Evolutionary conservation across 1,140 invertebrate genomes (phyloP).

Genomic region (Tetragnatha versicolor): DNA sequence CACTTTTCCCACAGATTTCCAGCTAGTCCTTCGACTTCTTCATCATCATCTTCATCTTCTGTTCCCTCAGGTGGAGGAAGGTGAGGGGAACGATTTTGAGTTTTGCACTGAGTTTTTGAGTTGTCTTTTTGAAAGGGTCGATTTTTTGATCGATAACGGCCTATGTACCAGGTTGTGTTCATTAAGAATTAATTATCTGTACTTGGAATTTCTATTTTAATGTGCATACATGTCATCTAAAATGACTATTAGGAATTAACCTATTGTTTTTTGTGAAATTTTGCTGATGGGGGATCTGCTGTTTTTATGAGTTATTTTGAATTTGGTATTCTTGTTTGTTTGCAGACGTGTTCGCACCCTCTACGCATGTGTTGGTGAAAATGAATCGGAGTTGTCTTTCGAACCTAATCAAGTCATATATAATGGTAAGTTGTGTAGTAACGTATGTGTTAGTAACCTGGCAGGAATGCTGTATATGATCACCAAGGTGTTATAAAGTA

Average conservation of each 20-base stretch:
- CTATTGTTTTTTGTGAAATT: too few relatives aligned
- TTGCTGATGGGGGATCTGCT: too few relatives aligned
- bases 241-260: too few relatives aligned
- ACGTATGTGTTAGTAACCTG: too few relatives aligned
- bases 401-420: conserved; percentile 98
- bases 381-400: conserved; percentile 95
- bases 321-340: not conserved
- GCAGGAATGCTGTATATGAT: too few relatives aligned
- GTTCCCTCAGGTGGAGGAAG: conserved; percentile 39
- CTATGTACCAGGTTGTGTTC: too few relatives aligned
- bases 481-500: too few relatives aligned
- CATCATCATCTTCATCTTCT: conserved; percentile 51
- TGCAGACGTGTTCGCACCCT: conserved; percentile 81
- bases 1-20: conserved; percentile 37
- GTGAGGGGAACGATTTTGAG: not conserved
- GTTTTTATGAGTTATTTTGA: too few relatives aligned
- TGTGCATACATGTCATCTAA: too few relatives aligned
- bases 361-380: conserved; percentile 94
- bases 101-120: not conserved
- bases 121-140: not conserved
- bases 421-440: conserved; percentile 92
- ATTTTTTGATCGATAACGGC: too few relatives aligned
- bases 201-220: too few relatives aligned
- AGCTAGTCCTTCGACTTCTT: conserved; percentile 53
- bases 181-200: too few relatives aligned